A percentile compares a stretch with the other conserved stretches of the same genome.
Evolutionary conservation across 2,888 invertebrate genomes (phyloP).

Genomic region (Dorcus hopei): DNA sequence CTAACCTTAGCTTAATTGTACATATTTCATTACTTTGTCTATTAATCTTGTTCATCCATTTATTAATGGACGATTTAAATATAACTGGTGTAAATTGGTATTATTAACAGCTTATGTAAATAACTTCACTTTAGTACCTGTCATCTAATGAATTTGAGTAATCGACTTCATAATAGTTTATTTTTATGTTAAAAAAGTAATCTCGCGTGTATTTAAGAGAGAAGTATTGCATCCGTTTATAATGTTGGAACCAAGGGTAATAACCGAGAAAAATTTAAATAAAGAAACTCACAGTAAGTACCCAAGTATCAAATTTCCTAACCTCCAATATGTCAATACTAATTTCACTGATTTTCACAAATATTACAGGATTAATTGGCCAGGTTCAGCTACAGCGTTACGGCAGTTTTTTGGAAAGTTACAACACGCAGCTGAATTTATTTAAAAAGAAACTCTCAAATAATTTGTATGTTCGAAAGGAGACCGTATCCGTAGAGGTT

Average conservation of each 20-base stretch:
- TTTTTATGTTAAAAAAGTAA: no score
- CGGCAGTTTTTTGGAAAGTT: constrained; percentile 53
- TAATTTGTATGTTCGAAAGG: constrained; percentile 26
- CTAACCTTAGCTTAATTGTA: no score
- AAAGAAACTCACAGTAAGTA: constrained; percentile 48
- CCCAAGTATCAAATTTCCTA: constrained; percentile 11
- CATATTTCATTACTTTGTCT: no score
- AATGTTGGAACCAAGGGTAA: constrained; percentile 43
- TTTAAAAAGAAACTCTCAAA: constrained; percentile 41
- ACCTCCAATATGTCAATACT: constrained; percentile 8
- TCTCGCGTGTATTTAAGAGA: no score
- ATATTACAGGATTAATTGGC: constrained; percentile 48
- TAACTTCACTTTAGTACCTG: no score
- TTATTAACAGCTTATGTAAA: no score
- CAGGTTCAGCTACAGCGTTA: constrained; percentile 54
- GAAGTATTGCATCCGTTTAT: constrained; percentile 7
- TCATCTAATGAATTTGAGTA: no score
- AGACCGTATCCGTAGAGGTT: constrained; percentile 33
- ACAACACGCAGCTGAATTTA: constrained; percentile 40
- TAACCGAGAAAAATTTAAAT: constrained; percentile 44
- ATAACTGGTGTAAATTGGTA: no score
- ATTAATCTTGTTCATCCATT: no score
- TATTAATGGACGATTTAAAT: no score
- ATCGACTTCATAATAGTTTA: no score
- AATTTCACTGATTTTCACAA: constrained; percentile 13